Conservation (phyloP, 2,797 vertebrate genomes). For the Schizothorax lantsangensis region DNA sequence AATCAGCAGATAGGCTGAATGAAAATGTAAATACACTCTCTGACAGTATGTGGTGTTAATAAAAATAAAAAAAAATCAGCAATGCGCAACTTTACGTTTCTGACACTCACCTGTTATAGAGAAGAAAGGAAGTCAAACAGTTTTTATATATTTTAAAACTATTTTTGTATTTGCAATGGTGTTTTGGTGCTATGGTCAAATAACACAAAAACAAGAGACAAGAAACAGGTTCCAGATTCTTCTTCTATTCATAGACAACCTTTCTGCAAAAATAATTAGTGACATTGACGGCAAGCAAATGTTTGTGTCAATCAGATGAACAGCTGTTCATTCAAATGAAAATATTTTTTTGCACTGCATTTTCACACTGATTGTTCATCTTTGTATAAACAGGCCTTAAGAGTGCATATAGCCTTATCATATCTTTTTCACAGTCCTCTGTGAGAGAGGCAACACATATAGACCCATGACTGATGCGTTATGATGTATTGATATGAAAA, state of each 20-base stretch:
- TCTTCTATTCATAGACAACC: neutral
- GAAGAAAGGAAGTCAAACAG: neutral
- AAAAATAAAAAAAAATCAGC: neutral
- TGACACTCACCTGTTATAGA: neutral
- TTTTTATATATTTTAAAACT: neutral
- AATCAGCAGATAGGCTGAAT: neutral
- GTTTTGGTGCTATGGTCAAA: neutral
- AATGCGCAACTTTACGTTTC: neutral
- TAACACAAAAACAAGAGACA: neutral
- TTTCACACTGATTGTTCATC: neutral
- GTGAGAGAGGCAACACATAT: neutral
- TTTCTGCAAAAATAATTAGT: no score
- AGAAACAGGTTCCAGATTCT: neutral
- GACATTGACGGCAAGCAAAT: neutral
- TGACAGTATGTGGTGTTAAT: no score
- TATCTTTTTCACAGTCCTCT: neutral
- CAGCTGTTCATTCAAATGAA: neutral
- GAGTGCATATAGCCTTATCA: neutral
- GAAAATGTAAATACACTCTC: neutral
- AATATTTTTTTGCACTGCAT: neutral
- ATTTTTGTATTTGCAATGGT: neutral
- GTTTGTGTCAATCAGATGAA: neutral
- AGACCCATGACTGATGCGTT: neutral
- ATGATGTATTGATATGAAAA: constrained; percentile 6
- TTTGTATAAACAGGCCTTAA: neutral